These are phyloP conservation scores for Calosoma granatense DNA, from an alignment of 1,140 invertebrate genomes.

Conservation along the genomic window DNA sequence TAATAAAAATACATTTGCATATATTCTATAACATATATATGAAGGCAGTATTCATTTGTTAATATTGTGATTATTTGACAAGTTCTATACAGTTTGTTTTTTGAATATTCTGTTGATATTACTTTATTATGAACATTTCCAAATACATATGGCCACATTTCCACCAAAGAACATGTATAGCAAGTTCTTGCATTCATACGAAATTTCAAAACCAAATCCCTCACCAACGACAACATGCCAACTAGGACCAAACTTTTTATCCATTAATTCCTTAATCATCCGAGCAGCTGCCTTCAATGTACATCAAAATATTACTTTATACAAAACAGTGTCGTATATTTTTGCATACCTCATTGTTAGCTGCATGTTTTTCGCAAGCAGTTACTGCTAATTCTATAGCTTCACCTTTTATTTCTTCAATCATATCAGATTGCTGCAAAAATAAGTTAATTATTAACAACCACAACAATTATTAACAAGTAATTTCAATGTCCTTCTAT, in stretches of 20 bases:
- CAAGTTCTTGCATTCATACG: constrained; percentile 80
- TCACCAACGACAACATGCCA: constrained; percentile 92
- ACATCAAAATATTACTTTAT: neutral
- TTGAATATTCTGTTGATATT: no score
- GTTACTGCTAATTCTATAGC: constrained; percentile 82
- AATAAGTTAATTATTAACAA: no score
- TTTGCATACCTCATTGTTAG: constrained; percentile 64
- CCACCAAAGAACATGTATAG: constrained; percentile 89
- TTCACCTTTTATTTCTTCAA: constrained; percentile 82
- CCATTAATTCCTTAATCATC: constrained; percentile 87
- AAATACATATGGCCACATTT: constrained; percentile 78
- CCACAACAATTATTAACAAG: constrained; percentile 2
- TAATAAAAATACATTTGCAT: no score
- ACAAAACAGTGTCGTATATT: neutral
- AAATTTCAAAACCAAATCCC: constrained; percentile 87
- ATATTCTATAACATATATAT: no score
- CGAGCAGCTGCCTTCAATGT: constrained; percentile 54
- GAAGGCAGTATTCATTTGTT: no score
- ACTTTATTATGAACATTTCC: constrained; percentile 75
- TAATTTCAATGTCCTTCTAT: neutral
- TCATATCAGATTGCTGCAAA: constrained; percentile 73
- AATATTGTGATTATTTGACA: no score
- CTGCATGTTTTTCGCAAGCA: constrained; percentile 80
- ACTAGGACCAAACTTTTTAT: constrained; percentile 86
- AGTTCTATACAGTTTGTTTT: no score